These are phyloP conservation scores for Heptranchias perlo DNA, from an alignment of 2,113 vertebrate genomes.

Conservation along the genomic window DNA sequence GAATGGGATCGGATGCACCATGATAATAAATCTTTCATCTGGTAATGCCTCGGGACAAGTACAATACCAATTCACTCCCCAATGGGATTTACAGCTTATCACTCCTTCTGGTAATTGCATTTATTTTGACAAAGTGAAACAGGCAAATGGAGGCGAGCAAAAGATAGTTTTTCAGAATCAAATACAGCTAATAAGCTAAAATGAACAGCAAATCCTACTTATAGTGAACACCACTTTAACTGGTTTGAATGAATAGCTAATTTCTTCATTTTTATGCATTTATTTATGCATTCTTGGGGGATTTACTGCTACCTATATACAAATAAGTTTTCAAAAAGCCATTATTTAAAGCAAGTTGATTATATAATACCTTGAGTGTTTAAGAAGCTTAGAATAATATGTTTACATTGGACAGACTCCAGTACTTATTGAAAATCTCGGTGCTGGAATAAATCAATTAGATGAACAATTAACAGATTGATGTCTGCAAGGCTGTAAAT, in stretches of 20 bases:
- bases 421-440: not conserved
- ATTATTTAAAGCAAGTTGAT: not conserved
- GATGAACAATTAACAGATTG: not conserved
- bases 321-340: not conserved
- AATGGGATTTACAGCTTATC: conserved; percentile 16
- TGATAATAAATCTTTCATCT: not conserved
- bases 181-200: not conserved
- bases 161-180: not conserved
- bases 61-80: not conserved
- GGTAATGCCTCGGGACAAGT: conserved; percentile 1
- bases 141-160: not conserved
- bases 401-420: not conserved
- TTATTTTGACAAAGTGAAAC: not conserved
- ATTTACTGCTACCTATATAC: not conserved
- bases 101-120: not conserved
- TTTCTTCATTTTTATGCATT: not conserved
- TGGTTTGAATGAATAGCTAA: not conserved
- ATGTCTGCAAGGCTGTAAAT: not conserved
- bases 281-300: too few species aligned
- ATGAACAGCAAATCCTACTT: not conserved
- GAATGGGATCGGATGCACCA: not conserved
- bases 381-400: not conserved
- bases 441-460: not conserved
- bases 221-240: not conserved
- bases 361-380: not conserved